Evolutionary conservation across 2,113 vertebrate species (phyloP), one percentile per base, ranked within the genome.

Genomic region (Cyanoliseus patagonus): DNA sequence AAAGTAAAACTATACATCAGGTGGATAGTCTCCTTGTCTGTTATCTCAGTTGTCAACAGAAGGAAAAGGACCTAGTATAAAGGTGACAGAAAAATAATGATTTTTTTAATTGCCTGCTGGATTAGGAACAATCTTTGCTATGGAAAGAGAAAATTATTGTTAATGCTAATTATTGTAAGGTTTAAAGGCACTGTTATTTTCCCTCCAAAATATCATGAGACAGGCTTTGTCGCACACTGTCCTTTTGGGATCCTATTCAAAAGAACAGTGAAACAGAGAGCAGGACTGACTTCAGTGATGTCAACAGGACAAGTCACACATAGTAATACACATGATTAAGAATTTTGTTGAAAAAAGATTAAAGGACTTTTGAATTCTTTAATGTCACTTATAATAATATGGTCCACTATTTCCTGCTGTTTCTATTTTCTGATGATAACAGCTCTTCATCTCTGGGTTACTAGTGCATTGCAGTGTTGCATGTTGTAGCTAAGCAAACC

Each of bases 1-100:
- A 83, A 75, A 85, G 31, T 16, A 93, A 90, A 92, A 62, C 37
- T 37, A 0, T 62, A 3, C n/a, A 55, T 78, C 47, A 46, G 73
- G 49, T 46, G 39, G 39, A 75, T 41, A 86, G 66, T 46, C 31
- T 90, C 66, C 89, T 76, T 95, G 57, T 73, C 66, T 83, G 52
- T 67, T 95, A 92, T 91, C 77, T 87, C 42, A 46, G 69, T 27
- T 90, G 88, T 86, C 96, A 96, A 37, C 37, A 76, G 47, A 88
- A 27, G 37, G 51, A 96, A 91, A 94, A 90, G 23, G 41, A 53
- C 62, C 35, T n/a, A 49, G 19, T 35, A 81, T 37, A 84, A 84
- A 69, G n/a, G 49, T 89, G 90, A 86, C 69, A 83, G 80, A 27
- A 86, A 95, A 94, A 86, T 83, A 95, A 94, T 79, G 79, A 61